Base-by-base conservation (phyloP, 2,888 invertebrate species). In the Hypselothyrea guttata region DNA sequence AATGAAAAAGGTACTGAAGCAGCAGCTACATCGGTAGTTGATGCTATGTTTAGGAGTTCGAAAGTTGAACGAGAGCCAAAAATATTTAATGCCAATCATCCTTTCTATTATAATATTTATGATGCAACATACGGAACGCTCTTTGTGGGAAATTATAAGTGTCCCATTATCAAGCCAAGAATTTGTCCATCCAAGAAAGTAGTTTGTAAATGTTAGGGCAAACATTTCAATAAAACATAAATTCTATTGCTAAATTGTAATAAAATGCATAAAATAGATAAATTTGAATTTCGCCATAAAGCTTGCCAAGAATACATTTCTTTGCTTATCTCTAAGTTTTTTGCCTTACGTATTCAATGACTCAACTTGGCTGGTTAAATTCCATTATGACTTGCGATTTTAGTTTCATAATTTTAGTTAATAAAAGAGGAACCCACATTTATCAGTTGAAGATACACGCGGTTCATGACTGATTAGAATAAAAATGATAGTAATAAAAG, bases 1-100 rank as follows among this genome's bases (percentile, higher is more conserved):
- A 94, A 95, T 86, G 97, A 97, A 86, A 94, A 95, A 87, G 96
- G 97, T 0, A 94, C 95, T 1, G 96, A 96, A 87, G 96, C 96
- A 0, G 95, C 96, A 16, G 96, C 96, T 0, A 95, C 94, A 31
- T 95, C 9, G 1, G 0, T 7, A 0, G 1, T 59, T 0, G 0
- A 0, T n/a, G n/a, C n/a, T n/a, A n/a, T n/a, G 0, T 0, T 8
- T 0, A 38, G 64, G 22, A 55, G 41, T 27, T 0, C 7, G 4
- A 12, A 44, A 1, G 3, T 18, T 1, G 16, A 37, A 1, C 4
- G 5, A 3, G 9, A 4, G 1, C 47, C 45, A 2, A 13, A 54
- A 57, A 1, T 9, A 8, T 75, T 79, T 9, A 44, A 65, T 53
- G 69, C 67, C 1, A 30, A 65, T n/a, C 66, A 71, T 53, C 69